Evolutionary conservation across 2,797 vertebrate genomes (phyloP).

Genomic region (Martes flavigula): DNA sequence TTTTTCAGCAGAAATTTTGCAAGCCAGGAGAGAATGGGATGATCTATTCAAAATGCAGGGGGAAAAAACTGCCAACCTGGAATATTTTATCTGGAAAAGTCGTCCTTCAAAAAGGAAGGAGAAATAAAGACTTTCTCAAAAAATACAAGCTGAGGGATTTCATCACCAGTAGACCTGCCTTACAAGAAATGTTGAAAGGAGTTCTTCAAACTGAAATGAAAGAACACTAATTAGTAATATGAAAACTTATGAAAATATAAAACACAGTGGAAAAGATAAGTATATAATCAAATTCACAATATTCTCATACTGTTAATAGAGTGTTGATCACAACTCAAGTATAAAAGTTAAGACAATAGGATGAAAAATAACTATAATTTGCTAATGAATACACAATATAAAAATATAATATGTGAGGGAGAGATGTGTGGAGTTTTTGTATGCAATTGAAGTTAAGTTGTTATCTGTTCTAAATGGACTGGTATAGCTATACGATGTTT

Average conservation of each 20-base stretch:
- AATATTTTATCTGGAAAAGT: not conserved
- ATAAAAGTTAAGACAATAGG: not conserved
- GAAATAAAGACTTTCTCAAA: not conserved
- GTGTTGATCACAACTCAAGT: not conserved
- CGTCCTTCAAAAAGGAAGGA: not conserved
- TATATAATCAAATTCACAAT: not conserved
- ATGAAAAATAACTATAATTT: not conserved
- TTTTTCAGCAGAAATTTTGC: not conserved
- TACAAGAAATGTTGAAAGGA: not conserved
- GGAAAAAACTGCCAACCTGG: not conserved
- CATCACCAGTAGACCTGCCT: not conserved
- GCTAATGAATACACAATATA: not conserved
- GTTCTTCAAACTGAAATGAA: not conserved
- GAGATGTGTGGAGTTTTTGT: not conserved
- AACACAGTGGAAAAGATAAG: not conserved
- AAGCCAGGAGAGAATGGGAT: not conserved
- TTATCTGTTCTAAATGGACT: not conserved
- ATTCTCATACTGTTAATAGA: not conserved
- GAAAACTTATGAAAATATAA: not conserved
- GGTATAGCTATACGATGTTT: not conserved
- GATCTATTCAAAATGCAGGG: not conserved
- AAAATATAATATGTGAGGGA: not conserved
- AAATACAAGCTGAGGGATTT: not conserved
- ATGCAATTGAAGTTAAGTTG: not conserved
- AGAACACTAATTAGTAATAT: not conserved